phyloP scores from a whole-genome alignment of 2,888 invertebrate species.

The Caenorhabditis sp. region DNA sequence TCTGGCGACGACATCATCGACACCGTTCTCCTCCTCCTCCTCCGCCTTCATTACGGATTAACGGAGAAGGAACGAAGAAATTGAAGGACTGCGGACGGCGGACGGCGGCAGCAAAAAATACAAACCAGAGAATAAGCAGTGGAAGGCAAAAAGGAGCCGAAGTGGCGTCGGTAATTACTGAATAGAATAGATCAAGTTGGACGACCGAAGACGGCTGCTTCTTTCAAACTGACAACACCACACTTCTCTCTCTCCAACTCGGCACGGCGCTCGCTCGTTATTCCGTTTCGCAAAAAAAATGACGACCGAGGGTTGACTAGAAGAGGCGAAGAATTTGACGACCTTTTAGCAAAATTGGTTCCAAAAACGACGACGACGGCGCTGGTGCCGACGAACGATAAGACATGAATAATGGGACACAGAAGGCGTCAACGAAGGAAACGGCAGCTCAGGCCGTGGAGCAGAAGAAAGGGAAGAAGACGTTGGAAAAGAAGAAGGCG shows the following conservation, averaged over 20 bases:
- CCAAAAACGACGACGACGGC: slow-evolving; percentile 44
- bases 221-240: slow-evolving; percentile 54
- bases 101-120: slow-evolving; percentile 14
- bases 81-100: too few species aligned
- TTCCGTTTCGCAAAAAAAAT: slow-evolving; percentile 54
- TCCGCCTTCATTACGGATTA: slow-evolving; percentile 52
- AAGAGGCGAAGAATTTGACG: slow-evolving; percentile 38
- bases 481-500: slow-evolving; percentile 43
- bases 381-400: slow-evolving; percentile 41
- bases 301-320: slow-evolving; percentile 16
- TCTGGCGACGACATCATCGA: background rate
- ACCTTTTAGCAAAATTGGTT: slow-evolving; percentile 62
- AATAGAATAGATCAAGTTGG: slow-evolving; percentile 59
- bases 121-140: slow-evolving; percentile 22
- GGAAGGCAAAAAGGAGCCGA: slow-evolving; percentile 13
- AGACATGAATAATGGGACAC: slow-evolving; percentile 54
- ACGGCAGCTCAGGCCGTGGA: slow-evolving; percentile 15
- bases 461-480: slow-evolving; percentile 30
- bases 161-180: slow-evolving; percentile 57
- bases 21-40: slow-evolving; percentile 27
- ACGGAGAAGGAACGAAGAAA: too few species aligned
- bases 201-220: slow-evolving; percentile 28
- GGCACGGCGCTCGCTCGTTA: slow-evolving; percentile 49
- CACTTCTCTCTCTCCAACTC: too few species aligned
- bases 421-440: slow-evolving; percentile 23